Percentiles rank a stretch among this genome's conserved stretches.
Conservation (phyloP, 2,113 vertebrate species). For the Anser cygnoides region DNA sequence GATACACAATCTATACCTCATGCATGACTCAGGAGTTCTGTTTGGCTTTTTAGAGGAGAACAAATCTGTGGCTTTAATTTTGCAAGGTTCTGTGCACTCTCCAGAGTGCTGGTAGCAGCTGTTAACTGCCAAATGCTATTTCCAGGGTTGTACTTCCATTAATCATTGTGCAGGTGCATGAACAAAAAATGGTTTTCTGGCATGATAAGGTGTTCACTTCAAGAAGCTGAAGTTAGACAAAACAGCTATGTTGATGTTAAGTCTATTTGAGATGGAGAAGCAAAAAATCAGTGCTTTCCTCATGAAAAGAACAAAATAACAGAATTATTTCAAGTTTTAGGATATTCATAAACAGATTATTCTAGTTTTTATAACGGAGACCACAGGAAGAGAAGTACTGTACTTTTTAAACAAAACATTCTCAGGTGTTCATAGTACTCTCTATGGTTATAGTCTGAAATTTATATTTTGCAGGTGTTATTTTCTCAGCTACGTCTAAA, state of each 20-base stretch:
- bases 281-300: neutral
- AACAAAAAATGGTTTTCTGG: conserved; percentile 45
- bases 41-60: conserved; percentile 16
- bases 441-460: neutral
- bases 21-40: conserved; percentile 47
- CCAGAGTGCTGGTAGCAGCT: conserved; percentile 60
- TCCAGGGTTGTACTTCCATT: conserved; percentile 50
- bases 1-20: conserved; percentile 2
- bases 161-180: conserved; percentile 61
- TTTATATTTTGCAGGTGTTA: conserved; percentile 27
- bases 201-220: conserved; percentile 37
- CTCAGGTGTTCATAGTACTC: neutral
- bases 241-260: conserved; percentile 36
- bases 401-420: neutral
- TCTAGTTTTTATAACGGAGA: neutral
- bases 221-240: conserved; percentile 14
- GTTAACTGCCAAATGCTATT: conserved; percentile 63
- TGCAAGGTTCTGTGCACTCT: conserved; percentile 59
- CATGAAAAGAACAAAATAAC: neutral
- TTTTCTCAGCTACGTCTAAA: conserved; percentile 4
- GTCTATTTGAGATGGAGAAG: neutral
- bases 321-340: conserved; percentile 26
- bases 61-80: conserved; percentile 53
- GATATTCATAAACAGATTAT: conserved; percentile 21
- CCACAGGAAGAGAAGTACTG: neutral